phyloP scores from a whole-genome alignment of 2,888 invertebrate species.

The Eurytoma adleriae region DNA sequence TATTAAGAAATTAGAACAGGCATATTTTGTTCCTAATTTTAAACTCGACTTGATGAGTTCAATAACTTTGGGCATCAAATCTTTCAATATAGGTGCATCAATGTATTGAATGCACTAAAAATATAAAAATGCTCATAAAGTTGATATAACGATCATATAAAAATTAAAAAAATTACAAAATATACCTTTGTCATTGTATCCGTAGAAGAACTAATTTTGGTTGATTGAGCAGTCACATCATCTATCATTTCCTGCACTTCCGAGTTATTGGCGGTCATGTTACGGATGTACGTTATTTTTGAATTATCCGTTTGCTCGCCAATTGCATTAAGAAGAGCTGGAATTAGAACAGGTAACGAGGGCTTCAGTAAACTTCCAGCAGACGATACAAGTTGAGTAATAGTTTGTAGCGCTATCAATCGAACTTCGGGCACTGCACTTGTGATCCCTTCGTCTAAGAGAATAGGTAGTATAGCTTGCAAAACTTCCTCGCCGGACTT shows the following conservation, averaged over 20 bases:
- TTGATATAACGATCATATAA: conserved; percentile 6
- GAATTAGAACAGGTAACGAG: conserved; percentile 88
- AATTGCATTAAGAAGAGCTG: conserved; percentile 90
- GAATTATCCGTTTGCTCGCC: conserved; percentile 87
- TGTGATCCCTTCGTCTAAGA: conserved; percentile 88
- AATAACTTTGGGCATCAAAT: conserved; percentile 87
- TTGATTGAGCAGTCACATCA: conserved; percentile 86
- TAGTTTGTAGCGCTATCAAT: conserved; percentile 88
- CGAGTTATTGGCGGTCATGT: conserved; percentile 80
- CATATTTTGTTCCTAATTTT: conserved; percentile 90
- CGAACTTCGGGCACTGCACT: conserved; percentile 88
- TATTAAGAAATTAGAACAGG: conserved; percentile 87
- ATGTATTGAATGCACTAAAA: conserved; percentile 83
- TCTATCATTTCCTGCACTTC: conserved; percentile 88
- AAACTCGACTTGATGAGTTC: conserved; percentile 89
- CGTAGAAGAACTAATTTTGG: conserved; percentile 91
- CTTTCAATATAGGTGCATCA: conserved; percentile 86
- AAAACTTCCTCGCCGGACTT: conserved; percentile 86
- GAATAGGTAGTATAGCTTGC: conserved; percentile 86
- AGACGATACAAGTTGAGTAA: conserved; percentile 89
- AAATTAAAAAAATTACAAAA: conserved; percentile 19
- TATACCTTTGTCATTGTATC: conserved; percentile 89
- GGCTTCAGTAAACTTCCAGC: conserved; percentile 89
- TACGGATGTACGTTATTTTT: conserved; percentile 83
- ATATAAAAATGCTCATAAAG: conserved; percentile 27